These are phyloP conservation scores for Psilopogon haemacephalus DNA, from an alignment of 2,113 vertebrate species.

Conservation along the genomic window DNA sequence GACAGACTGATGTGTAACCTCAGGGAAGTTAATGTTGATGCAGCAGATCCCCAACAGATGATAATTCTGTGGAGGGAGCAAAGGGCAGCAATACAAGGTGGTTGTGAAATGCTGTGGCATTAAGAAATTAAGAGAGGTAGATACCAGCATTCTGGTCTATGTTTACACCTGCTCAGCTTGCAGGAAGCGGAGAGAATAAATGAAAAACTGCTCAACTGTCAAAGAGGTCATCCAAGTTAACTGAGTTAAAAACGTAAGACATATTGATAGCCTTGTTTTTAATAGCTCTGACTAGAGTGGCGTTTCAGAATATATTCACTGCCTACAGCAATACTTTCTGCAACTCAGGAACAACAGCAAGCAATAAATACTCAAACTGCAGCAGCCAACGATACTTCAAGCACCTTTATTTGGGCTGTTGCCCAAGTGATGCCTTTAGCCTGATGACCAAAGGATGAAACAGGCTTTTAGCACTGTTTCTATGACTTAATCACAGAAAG, in stretches of 20 bases:
- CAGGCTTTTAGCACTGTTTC: neutral
- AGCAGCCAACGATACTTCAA: neutral
- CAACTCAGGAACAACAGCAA: neutral
- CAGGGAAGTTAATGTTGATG: constrained; percentile 11
- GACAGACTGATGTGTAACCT: neutral
- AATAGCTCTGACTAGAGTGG: neutral
- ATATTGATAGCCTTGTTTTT: neutral
- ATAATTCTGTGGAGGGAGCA: neutral
- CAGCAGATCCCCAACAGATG: neutral
- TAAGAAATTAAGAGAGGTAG: neutral
- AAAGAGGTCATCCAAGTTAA: neutral
- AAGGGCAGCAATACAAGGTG: neutral
- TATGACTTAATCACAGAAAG: accelerated
- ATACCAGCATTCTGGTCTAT: neutral
- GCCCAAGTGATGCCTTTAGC: neutral
- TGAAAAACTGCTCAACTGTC: neutral
- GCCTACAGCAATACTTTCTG: neutral
- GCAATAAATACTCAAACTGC: neutral
- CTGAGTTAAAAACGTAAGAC: neutral
- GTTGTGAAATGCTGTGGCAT: neutral
- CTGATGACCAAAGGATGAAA: neutral
- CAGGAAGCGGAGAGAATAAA: neutral
- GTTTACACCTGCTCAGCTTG: neutral
- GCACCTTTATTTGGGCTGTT: neutral
- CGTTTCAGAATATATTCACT: neutral